These are phyloP conservation scores for Bombus confusus DNA, from an alignment of 1,140 invertebrate species.

Conservation along the genomic window DNA sequence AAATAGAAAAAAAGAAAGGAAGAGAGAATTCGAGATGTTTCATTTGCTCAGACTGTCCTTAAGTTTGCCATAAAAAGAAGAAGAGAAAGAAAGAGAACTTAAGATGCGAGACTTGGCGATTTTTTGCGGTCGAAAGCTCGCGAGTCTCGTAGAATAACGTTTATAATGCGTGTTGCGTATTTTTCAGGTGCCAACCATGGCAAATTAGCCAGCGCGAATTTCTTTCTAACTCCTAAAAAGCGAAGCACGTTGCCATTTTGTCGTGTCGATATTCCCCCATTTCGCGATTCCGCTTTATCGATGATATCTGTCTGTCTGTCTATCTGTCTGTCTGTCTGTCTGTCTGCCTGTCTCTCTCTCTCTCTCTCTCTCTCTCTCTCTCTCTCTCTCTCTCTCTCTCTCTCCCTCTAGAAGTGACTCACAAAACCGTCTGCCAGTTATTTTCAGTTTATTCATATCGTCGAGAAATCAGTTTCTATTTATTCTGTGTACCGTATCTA, in stretches of 20 bases:
- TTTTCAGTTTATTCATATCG: not conserved
- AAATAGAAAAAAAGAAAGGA: constrained; percentile 19
- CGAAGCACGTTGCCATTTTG: constrained; percentile 23
- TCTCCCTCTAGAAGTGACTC: constrained; percentile 35
- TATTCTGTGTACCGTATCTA: not conserved
- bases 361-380: not conserved
- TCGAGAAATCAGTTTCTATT: not conserved
- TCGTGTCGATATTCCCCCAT: not conserved
- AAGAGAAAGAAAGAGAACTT: constrained; percentile 10
- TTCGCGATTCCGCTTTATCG: constrained; percentile 26
- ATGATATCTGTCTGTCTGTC: not conserved
- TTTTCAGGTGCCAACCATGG: constrained; percentile 57
- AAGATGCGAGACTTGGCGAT: constrained; percentile 23
- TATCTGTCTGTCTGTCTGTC: not conserved
- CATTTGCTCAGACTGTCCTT: constrained; percentile 77
- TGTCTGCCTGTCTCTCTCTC: not conserved
- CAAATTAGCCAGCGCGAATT: constrained; percentile 34
- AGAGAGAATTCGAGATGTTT: constrained; percentile 46
- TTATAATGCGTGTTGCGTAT: not conserved
- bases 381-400: not conserved
- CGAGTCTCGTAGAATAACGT: constrained; percentile 28
- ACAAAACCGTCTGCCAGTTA: not conserved
- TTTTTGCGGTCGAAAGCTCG: constrained; percentile 42
- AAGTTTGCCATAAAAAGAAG: constrained; percentile 76
- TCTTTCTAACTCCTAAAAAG: constrained; percentile 29